Conservation (phyloP, 2,113 vertebrate genomes). For the Piliocolobus tephrosceles region DNA sequence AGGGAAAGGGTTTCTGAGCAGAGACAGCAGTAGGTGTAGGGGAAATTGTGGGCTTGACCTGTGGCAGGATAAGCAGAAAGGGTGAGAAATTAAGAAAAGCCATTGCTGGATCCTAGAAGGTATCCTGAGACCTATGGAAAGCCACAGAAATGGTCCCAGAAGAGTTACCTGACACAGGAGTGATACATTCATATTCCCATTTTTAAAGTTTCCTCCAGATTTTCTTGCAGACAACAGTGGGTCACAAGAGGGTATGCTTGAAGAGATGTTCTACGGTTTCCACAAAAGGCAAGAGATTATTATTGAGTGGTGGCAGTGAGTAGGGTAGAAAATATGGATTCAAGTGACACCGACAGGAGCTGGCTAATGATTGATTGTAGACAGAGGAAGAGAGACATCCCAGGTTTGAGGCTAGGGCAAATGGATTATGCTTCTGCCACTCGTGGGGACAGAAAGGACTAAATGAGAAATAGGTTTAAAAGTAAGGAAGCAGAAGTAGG, state of each 20-base stretch:
- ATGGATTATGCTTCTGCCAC: not conserved
- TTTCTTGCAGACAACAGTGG: not conserved
- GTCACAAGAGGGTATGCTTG: not conserved
- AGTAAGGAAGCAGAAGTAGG: not conserved
- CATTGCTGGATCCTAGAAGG: not conserved
- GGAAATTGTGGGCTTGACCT: fast-evolving
- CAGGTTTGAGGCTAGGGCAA: not conserved
- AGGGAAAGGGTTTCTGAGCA: not conserved
- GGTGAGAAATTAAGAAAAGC: not conserved
- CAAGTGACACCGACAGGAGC: too few species aligned
- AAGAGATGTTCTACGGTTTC: not conserved
- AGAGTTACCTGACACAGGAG: not conserved
- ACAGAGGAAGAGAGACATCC: not conserved
- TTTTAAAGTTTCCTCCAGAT: not conserved
- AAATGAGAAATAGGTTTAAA: not conserved
- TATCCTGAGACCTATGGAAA: not conserved
- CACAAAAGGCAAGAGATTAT: not conserved
- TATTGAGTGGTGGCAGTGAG: not conserved
- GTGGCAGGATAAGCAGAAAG: not conserved
- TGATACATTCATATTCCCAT: not conserved
- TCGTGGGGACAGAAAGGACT: not conserved
- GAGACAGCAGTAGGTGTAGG: not conserved
- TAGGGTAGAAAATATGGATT: not conserved
- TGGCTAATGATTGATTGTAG: not conserved
- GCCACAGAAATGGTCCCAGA: not conserved